These are phyloP conservation scores for Lepisosteus osseus DNA, from an alignment of 2,113 vertebrate genomes.

Conservation along the genomic window DNA sequence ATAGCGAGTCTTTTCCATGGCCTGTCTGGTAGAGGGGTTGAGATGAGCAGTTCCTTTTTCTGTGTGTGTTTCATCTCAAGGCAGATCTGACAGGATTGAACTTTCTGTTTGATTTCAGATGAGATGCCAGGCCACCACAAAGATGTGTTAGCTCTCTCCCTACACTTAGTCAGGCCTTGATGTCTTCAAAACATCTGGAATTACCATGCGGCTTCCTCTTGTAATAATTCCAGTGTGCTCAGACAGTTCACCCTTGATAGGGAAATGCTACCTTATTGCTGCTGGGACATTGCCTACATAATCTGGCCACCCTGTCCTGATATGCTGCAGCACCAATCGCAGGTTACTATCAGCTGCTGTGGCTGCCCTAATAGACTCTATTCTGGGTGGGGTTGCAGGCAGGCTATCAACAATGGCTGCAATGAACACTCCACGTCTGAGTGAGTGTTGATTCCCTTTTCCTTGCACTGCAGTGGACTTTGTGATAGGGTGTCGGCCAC, in stretches of 20 bases:
- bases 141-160: conserved; percentile 15
- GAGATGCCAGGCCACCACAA: conserved; percentile 13
- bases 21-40: conserved; percentile 8
- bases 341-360: too few relatives aligned
- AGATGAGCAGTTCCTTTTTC: conserved; percentile 18
- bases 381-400: too few relatives aligned
- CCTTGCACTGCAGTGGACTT: too few relatives aligned
- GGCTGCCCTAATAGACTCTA: too few relatives aligned
- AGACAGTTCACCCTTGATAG: conserved; percentile 1
- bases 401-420: too few relatives aligned
- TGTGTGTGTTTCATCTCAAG: conserved; percentile 5
- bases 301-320: too few relatives aligned
- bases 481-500: too few relatives aligned
- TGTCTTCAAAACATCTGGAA: conserved; percentile 24
- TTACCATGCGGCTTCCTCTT: conserved; percentile 10
- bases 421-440: too few relatives aligned
- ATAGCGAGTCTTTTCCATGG: conserved; percentile 11
- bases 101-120: not conserved
- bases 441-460: too few relatives aligned
- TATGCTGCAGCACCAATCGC: too few relatives aligned
- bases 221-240: not conserved
- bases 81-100: conserved; percentile 10
- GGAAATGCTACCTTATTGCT: too few relatives aligned
- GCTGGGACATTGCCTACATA: too few relatives aligned
- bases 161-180: conserved; percentile 16